Evolutionary conservation across 2,888 invertebrate genomes (phyloP), one percentile per base, ranked within the genome.

Genomic region (Aspidapion aeneum): DNA sequence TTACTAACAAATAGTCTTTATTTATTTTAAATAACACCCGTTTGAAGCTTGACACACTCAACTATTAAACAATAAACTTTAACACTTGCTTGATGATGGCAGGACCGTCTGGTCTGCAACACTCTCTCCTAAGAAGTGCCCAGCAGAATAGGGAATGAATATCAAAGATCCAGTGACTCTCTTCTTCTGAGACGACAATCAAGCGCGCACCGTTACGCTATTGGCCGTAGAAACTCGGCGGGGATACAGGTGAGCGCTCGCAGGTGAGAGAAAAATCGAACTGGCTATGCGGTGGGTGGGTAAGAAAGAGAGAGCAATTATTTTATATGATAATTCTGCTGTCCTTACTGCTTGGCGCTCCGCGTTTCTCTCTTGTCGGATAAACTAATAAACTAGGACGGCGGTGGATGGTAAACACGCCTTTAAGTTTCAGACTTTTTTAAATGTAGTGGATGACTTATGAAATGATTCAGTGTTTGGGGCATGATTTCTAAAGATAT

Each of bases 161-260:
- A 73, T 70, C 73, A 71, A 74, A 77, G 76, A 76, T 77, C 74
- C 73, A 73, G 73, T n/a, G n/a, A n/a, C n/a, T 75, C 71, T 72
- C 72, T 69, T 71, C 69, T 68, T 68, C 72, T 70, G 52, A 60
- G 60, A 57, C 58, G 60, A 21, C 51, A 49, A 58, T 71, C 66
- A 65, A 69, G 69, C 69, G 68, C 64, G 65, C 70, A 68, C 68
- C 60, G 67, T 63, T 17, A 67, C 68, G 62, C 66, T 65, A 75
- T 76, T 75, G 75, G 74, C 65, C 69, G 70, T 63, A 64, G 62
- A 66, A 66, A 63, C 67, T 66, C 68, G 73, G 77, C 71, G 76
- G 77, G 77, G 75, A 71, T 70, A 71, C 76, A 75, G 76, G 76
- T 75, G 75, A 75, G 71, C 70, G 12, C 35, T 35, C 35, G 67